These are phyloP conservation scores for Apis cerana DNA, from an alignment of 1,140 invertebrate species.

Conservation along the genomic window DNA sequence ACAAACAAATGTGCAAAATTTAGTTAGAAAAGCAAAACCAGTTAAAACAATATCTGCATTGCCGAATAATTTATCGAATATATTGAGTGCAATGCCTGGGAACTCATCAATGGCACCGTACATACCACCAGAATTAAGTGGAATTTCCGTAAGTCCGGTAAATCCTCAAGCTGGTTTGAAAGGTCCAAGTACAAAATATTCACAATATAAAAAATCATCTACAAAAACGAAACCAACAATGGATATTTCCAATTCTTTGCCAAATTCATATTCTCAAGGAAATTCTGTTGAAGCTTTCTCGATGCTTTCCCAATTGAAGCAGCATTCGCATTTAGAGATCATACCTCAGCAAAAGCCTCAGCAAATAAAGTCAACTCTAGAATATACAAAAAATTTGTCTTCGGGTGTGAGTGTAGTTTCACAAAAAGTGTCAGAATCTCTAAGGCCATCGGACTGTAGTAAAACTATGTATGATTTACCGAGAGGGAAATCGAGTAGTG, in stretches of 20 bases:
- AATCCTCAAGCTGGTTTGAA: conserved; percentile 31
- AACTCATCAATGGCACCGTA: conserved; percentile 54
- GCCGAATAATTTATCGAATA: conserved; percentile 53
- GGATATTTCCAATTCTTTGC: conserved; percentile 51
- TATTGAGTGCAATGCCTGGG: conserved; percentile 47
- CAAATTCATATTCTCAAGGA: conserved; percentile 38
- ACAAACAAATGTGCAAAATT: conserved; percentile 35
- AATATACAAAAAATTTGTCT: conserved; percentile 68
- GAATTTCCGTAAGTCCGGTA: conserved; percentile 69
- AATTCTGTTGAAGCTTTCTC: conserved; percentile 65
- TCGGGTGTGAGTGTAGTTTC: conserved; percentile 57
- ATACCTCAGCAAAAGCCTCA: conserved; percentile 76
- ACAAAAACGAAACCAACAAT: conserved; percentile 55
- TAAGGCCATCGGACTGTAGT: conserved; percentile 51
- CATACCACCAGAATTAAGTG: conserved; percentile 67
- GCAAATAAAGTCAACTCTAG: conserved; percentile 55
- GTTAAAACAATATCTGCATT: conserved; percentile 40
- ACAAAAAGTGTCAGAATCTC: conserved; percentile 63
- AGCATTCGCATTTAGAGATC: conserved; percentile 85
- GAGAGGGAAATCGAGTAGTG: conserved; percentile 54
- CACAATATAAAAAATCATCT: conserved; percentile 58
- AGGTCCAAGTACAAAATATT: conserved; percentile 33
- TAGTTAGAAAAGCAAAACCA: conserved; percentile 61
- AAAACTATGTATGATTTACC: conserved; percentile 70
- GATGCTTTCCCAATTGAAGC: conserved; percentile 83